Percentiles rank a stretch among this genome's conserved stretches.
These are phyloP conservation scores for Dasyprocta punctata DNA, from an alignment of 2,113 vertebrate genomes.

Conservation along the genomic window DNA sequence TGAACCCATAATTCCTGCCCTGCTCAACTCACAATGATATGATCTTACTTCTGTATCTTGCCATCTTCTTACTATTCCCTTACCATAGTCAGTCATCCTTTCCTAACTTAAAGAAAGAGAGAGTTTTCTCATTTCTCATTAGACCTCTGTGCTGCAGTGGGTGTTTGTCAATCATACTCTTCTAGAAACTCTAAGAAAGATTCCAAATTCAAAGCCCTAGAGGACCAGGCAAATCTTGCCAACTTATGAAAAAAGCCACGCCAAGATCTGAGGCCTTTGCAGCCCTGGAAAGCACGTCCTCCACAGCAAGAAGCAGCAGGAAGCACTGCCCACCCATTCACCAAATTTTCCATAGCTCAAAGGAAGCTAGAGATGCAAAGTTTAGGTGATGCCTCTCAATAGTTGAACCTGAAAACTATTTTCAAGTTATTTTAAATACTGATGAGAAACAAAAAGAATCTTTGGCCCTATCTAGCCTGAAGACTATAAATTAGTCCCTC, in stretches of 20 bases:
- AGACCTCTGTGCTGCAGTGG: not conserved
- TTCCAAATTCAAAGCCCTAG: not conserved
- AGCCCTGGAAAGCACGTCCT: not conserved
- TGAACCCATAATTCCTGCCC: too few species aligned
- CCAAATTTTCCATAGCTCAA: not conserved
- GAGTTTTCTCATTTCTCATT: not conserved
- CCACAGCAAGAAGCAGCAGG: not conserved
- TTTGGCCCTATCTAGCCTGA: not conserved
- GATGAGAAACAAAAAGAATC: not conserved
- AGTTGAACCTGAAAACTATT: not conserved
- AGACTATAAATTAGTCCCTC: not conserved
- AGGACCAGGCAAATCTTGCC: not conserved
- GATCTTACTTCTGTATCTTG: not conserved
- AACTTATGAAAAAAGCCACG: not conserved
- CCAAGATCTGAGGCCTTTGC: not conserved
- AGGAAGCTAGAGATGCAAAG: not conserved
- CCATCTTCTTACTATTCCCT: not conserved
- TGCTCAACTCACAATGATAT: not conserved
- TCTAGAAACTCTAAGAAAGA: not conserved
- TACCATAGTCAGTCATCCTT: not conserved
- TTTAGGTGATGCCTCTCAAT: not conserved
- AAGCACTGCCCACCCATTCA: not conserved
- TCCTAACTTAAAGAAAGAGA: not conserved
- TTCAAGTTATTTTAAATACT: not conserved
- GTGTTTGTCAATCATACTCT: not conserved